These are phyloP conservation scores for Notarius lentiginosus DNA, from an alignment of 2,113 vertebrate species.

Conservation along the genomic window DNA sequence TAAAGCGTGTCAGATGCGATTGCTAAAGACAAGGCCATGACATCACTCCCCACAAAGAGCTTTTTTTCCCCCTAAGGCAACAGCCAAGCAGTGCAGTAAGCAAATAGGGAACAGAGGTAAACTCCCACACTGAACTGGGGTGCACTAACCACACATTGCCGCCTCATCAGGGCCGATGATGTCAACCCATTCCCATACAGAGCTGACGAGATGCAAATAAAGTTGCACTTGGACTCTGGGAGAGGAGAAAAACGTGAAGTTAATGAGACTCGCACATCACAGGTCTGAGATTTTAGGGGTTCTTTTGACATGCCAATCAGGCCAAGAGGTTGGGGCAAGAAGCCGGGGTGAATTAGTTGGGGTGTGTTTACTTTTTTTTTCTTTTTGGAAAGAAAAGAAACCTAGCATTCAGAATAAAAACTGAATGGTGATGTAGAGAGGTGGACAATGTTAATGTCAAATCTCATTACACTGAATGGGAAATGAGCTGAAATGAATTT, in stretches of 20 bases:
- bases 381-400: not conserved
- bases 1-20: conserved; percentile 76
- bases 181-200: conserved; percentile 72
- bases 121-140: conserved; percentile 50
- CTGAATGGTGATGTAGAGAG: not conserved
- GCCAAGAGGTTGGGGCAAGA: conserved; percentile 40
- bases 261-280: conserved; percentile 63
- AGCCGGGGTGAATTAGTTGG: conserved; percentile 17
- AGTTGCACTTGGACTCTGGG: conserved; percentile 56
- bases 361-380: conserved; percentile 40
- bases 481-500: not conserved
- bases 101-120: conserved; percentile 26
- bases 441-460: not conserved
- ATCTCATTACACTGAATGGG: not conserved
- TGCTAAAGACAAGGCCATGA: conserved; percentile 68
- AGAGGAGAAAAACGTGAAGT: conserved; percentile 56
- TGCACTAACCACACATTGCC: conserved; percentile 51
- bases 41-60: conserved; percentile 67
- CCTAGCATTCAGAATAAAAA: conserved; percentile 19
- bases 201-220: conserved; percentile 62
- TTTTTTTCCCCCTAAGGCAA: conserved; percentile 49
- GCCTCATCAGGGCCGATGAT: conserved; percentile 67
- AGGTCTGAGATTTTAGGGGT: conserved; percentile 44
- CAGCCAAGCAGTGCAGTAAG: conserved; percentile 29
- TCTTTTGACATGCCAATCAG: conserved; percentile 51